phyloP scores from a whole-genome alignment of 2,113 vertebrate genomes.

The Penelope pileata region DNA sequence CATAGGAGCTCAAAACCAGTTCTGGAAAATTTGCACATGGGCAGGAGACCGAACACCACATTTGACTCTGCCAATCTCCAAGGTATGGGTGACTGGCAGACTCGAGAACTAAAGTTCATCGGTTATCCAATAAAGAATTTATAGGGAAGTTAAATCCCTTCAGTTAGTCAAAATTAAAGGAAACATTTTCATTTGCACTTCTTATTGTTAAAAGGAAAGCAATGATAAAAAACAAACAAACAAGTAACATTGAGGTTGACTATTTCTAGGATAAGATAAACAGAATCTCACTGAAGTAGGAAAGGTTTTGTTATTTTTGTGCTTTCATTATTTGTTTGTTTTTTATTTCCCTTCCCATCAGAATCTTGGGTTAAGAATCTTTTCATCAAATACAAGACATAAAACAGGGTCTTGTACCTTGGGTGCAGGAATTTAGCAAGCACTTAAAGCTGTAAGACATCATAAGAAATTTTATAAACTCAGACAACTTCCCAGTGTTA shows the following conservation, averaged over 20 bases:
- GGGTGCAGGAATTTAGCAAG: not conserved
- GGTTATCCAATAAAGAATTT: slow-evolving; percentile 2
- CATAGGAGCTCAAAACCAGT: not conserved
- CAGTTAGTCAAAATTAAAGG: slow-evolving; percentile 32
- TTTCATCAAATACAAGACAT: not conserved
- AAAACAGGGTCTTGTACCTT: not conserved
- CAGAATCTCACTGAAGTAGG: not conserved
- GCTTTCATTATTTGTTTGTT: too few species aligned
- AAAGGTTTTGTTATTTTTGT: not conserved
- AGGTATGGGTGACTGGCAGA: too few species aligned
- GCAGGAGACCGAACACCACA: not conserved
- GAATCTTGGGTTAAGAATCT: not conserved
- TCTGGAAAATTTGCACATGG: not conserved
- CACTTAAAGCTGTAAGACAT: not conserved
- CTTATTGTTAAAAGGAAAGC: not conserved
- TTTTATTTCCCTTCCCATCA: not conserved
- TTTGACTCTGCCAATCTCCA: too few species aligned
- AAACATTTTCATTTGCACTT: slow-evolving; percentile 14
- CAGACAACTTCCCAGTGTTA: not conserved
- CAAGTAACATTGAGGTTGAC: not conserved
- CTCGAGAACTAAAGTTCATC: not conserved
- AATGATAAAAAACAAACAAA: not conserved
- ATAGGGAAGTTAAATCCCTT: slow-evolving; percentile 15
- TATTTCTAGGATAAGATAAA: not conserved
- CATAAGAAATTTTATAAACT: not conserved